phyloP scores from a whole-genome alignment of 1,140 invertebrate species.

The Hydropsyche tenuis region DNA sequence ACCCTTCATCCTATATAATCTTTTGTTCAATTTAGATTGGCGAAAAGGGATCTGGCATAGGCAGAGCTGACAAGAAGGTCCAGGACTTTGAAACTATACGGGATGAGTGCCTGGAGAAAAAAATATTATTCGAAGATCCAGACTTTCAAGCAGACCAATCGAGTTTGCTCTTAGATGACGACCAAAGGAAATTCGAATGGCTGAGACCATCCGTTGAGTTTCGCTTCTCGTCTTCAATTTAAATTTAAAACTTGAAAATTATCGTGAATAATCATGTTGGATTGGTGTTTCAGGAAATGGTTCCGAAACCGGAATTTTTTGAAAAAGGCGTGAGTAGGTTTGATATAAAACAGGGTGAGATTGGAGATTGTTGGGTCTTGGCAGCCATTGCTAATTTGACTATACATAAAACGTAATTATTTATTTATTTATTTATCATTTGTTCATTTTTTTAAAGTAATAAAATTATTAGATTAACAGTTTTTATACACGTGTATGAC shows the following conservation, averaged over 20 bases:
- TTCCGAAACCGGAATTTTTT: conserved; percentile 80
- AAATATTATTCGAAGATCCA: conserved; percentile 79
- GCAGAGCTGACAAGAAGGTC: conserved; percentile 58
- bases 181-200: not conserved
- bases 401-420: conserved; percentile 60
- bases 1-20: not conserved
- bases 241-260: not conserved
- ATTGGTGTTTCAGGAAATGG: conserved; percentile 72
- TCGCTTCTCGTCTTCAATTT: not conserved
- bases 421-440: too few relatives aligned
- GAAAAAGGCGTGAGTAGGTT: conserved; percentile 90
- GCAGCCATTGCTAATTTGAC: conserved; percentile 63
- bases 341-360: conserved; percentile 74
- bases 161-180: not conserved
- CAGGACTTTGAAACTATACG: conserved; percentile 78
- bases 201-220: not conserved
- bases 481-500: too few relatives aligned
- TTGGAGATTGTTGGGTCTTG: conserved; percentile 63
- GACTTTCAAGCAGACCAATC: conserved; percentile 69
- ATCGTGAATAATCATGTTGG: too few relatives aligned
- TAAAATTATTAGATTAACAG: not conserved
- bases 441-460: conserved; percentile 56
- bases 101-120: conserved; percentile 67
- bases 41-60: not conserved
- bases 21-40: not conserved